Evolutionary conservation across 2,888 invertebrate genomes (phyloP).

Genomic region (Nematopogon swammerdamellus): DNA sequence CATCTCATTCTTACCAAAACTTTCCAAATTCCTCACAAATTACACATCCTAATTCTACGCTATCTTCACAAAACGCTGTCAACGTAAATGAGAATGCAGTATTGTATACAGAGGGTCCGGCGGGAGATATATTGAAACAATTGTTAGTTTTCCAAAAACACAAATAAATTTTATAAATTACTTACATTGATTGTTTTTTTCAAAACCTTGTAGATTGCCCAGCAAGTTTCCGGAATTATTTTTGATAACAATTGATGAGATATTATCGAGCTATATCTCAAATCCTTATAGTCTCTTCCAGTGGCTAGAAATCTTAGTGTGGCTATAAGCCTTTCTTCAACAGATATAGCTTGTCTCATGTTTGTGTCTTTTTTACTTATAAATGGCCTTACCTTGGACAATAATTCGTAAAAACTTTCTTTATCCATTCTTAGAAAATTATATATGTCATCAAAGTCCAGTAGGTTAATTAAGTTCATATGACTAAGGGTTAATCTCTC

Average conservation of each 20-base stretch:
- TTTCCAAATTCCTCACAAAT: background rate
- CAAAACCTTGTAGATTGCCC: constrained; percentile 4
- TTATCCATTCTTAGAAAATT: background rate
- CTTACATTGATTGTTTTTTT: constrained; percentile 1
- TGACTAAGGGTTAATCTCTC: background rate
- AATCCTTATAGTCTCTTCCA: constrained; percentile 3
- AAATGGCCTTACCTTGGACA: background rate
- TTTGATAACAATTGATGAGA: constrained; percentile 3
- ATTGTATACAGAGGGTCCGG: constrained; percentile 1
- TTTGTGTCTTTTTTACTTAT: background rate
- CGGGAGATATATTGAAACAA: background rate
- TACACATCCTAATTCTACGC: too few relatives aligned
- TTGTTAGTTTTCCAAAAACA: background rate
- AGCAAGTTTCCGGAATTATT: constrained; percentile 4
- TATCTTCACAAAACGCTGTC: constrained; percentile 1
- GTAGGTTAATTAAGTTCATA: background rate
- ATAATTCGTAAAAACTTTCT: constrained; percentile 1
- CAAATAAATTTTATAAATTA: background rate
- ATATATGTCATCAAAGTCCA: background rate
- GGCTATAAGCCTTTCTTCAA: background rate
- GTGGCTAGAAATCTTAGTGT: too few relatives aligned
- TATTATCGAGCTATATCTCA: constrained; percentile 3
- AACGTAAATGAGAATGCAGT: constrained; percentile 1
- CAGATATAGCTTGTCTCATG: constrained; percentile 1
- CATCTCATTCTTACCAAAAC: background rate